Evolutionary conservation across 2,797 vertebrate species (phyloP), one percentile per base, ranked within the genome.

Genomic region (Parauchenoglanis punctatus): DNA sequence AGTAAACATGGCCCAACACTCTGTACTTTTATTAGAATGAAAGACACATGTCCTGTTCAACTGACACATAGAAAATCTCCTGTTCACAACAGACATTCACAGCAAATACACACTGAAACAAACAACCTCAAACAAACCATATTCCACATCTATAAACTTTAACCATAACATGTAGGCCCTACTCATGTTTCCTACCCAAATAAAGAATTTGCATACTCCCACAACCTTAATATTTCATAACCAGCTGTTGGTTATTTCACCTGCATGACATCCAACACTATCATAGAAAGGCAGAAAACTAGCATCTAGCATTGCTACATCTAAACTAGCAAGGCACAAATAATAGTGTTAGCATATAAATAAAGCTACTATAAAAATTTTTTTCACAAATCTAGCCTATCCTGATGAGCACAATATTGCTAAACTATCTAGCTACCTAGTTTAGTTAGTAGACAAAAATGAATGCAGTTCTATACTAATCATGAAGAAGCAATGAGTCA

Each of bases 1-100:
- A 44, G 46, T 35, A 84, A 61, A 61, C 20, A 13, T 10, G 49
- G 20, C 52, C 40, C 15, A 80, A 80, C 44, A 65, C 15, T 70
- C 70, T 54, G 56, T 7, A 80, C 75, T 86, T 84, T 88, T 84
- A 25, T 80, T 86, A 84, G 85, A 81, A 78, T 17, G 70, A 73
- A 46, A 61, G 40, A 88, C 12, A 83, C 10, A 56, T 13, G 49
- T 63, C 81, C 2, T 31, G 58, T 54, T 87, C 75, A 54, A 15
- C 28, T 7, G 54, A 80, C 35, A 72, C 63, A 72, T 63, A 54
- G 63, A 86, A 81, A n/a, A 10, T 46, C 44, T 81, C 61, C 40
- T n/a, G 56, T 28, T 35, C 2, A 4, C 44, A 54, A 56, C 35
- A 77, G 56, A 68, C 20, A 23, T 58, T 52, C 10, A 77, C 61